phyloP scores from a whole-genome alignment of 2,888 invertebrate genomes.

The Ophioninae sp. region DNA sequence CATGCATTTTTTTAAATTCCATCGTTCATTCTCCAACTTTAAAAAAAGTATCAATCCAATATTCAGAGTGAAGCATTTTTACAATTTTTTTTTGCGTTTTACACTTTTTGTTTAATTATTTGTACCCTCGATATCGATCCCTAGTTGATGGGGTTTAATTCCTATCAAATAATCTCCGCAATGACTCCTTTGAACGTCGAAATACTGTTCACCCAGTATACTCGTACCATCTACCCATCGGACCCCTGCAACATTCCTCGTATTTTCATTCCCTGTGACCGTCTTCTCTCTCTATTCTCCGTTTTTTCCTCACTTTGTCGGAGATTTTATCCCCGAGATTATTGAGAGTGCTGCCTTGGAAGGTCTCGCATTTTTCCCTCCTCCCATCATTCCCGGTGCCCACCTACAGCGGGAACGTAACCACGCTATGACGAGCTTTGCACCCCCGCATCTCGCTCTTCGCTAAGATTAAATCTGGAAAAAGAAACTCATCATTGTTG shows the following conservation, averaged over 20 bases:
- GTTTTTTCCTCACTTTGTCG: constrained; percentile 39
- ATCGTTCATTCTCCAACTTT: too few relatives aligned
- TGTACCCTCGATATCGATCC: too few relatives aligned
- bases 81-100: too few relatives aligned
- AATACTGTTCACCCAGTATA: too few relatives aligned
- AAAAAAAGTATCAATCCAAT: too few relatives aligned
- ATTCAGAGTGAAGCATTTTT: too few relatives aligned
- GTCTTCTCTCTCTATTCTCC: constrained; percentile 16
- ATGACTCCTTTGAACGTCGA: too few relatives aligned
- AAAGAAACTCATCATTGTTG: constrained; percentile 23
- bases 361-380: constrained; percentile 24
- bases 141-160: too few relatives aligned
- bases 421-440: constrained; percentile 22
- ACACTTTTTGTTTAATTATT: too few relatives aligned
- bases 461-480: constrained; percentile 38
- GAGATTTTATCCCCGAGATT: constrained; percentile 56
- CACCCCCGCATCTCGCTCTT: constrained; percentile 20
- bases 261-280: constrained; percentile 17
- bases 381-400: neutral
- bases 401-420: constrained; percentile 8
- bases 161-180: too few relatives aligned
- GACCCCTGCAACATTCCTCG: neutral
- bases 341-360: constrained; percentile 50
- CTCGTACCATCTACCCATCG: constrained; percentile 5
- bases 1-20: too few relatives aligned